Percentiles rank a stretch among this genome's conserved stretches.
These are phyloP conservation scores for Chlorops oryzae DNA, from an alignment of 1,140 invertebrate genomes.

Conservation along the genomic window DNA sequence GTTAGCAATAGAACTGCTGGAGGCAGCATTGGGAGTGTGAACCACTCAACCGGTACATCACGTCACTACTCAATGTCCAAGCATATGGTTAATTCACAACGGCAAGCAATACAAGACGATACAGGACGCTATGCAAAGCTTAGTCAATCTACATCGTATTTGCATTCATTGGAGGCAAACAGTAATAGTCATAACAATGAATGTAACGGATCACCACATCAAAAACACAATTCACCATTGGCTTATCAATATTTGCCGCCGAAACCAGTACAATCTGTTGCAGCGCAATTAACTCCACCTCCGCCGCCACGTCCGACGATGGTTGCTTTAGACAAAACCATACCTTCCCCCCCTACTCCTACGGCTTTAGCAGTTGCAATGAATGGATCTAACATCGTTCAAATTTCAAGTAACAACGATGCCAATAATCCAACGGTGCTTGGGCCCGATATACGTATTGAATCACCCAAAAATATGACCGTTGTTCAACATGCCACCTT, in stretches of 20 bases:
- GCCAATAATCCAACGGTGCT: conserved; percentile 37
- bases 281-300: conserved; percentile 21
- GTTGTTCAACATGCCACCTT: conserved; percentile 81
- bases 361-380: neutral
- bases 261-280: too few relatives aligned
- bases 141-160: conserved; percentile 43
- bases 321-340: conserved; percentile 15
- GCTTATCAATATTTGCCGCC: conserved; percentile 31
- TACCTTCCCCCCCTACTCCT: too few relatives aligned
- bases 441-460: conserved; percentile 55
- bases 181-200: neutral
- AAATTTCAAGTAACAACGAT: conserved; percentile 18
- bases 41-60: too few relatives aligned
- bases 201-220: conserved; percentile 5
- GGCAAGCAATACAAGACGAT: conserved; percentile 24
- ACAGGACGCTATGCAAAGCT: conserved; percentile 23
- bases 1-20: too few relatives aligned
- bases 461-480: conserved; percentile 72
- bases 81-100: neutral
- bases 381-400: conserved; percentile 11
- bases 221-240: conserved; percentile 11
- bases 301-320: conserved; percentile 47
- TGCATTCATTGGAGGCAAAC: conserved; percentile 31
- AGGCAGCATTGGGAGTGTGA: too few relatives aligned
- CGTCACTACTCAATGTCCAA: conserved; percentile 41